Evolutionary conservation across 2,888 invertebrate species (phyloP), one percentile per base, ranked within the genome.

Genomic region (Cryptophagus acutangulus): DNA sequence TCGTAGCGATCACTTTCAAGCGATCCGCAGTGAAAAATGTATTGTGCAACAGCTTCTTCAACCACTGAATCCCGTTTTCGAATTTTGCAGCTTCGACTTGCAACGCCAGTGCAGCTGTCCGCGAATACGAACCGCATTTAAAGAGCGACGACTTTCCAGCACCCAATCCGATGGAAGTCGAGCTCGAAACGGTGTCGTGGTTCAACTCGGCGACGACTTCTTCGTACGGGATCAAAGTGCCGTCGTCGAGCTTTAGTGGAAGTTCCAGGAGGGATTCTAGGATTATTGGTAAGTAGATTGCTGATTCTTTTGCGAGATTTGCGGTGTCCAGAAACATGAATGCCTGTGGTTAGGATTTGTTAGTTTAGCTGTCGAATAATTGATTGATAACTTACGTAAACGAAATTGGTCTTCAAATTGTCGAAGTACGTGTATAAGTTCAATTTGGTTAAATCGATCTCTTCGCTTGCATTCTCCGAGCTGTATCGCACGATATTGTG

Each of bases 41-140:
- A 4, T 79, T 67, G 58, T 80, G 85, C 17, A 93, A 61, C 17
- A 93, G 71, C 55, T 91, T 86, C 49, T 79, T 75, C 36, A 91
- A 66, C 80, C 88, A 90, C 36, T 79, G 73, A 8, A 93, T 78
- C 0, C 88, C 85, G 46, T 75, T 49, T 39, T 54, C 52, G 61
- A 87, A 89, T 61, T 89, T 88, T 36, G 76, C 72, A 1, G 81
- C 76, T 65, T 90, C 89, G 25, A 88, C 86, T 76, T 84, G 84
- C 3, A 86, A 66, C 54, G 77, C 75, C 9, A 89, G 66, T 40
- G 75, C 71, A 1, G 81, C 76, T 31, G 79, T 76, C 48, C 84
- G 78, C 3, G 83, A 81, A 58, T 79, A 88, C n/a, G 73, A 70
- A 9, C 88, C 88, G 49, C 85, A 83, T 14, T 76, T 72, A 67